Percentiles rank a stretch among this genome's conserved stretches.
phyloP scores from a whole-genome alignment of 2,113 vertebrate species.

The Urocitellus parryii region DNA sequence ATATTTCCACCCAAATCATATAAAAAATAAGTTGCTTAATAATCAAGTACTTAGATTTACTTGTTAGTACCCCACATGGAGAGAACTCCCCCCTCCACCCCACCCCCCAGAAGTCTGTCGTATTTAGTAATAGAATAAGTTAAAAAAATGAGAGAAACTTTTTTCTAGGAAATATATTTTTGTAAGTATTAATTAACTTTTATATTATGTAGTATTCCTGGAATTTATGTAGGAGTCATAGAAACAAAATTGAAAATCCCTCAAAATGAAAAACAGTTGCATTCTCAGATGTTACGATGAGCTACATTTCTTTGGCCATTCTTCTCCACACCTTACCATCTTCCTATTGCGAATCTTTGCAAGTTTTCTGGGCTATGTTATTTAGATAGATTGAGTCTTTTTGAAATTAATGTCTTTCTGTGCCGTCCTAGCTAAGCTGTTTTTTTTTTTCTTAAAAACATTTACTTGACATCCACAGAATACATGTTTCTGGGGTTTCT shows the following conservation, averaged over 20 bases:
- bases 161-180: constrained; percentile 27
- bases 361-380: not conserved
- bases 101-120: not conserved
- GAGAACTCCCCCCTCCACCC: not conserved
- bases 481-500: constrained; percentile 2
- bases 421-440: not conserved
- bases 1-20: not conserved
- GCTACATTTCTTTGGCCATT: not conserved
- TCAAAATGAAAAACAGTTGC: not conserved
- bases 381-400: not conserved
- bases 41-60: not conserved
- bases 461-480: not conserved
- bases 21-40: not conserved
- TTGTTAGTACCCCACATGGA: not conserved
- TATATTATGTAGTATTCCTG: not conserved
- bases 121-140: not conserved
- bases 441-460: not conserved
- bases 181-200: constrained; percentile 1
- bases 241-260: constrained; percentile 30
- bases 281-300: not conserved
- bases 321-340: not conserved
- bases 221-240: constrained; percentile 15
- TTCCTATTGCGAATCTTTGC: not conserved
- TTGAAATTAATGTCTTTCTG: not conserved
- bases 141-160: not conserved